phyloP scores from a whole-genome alignment of 2,113 vertebrate genomes.

The Toxotes jaculatrix region DNA sequence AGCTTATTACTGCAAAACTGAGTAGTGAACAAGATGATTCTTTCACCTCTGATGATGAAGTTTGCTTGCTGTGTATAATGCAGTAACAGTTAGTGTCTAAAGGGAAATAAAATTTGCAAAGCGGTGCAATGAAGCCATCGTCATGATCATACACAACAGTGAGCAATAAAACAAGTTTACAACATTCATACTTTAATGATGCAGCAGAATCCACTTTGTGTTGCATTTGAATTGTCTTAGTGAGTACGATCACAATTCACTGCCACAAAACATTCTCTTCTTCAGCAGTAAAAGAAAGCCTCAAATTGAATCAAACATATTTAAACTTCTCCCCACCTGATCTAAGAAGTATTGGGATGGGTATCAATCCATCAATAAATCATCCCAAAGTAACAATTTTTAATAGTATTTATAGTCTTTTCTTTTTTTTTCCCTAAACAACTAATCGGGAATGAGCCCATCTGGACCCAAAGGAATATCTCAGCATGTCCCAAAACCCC shows the following conservation, averaged over 20 bases:
- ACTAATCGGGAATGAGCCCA: conserved; percentile 21
- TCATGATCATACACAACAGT: neutral
- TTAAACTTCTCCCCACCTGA: neutral
- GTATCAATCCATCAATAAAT: neutral
- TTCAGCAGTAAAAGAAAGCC: neutral
- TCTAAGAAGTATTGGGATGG: neutral
- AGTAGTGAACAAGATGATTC: neutral
- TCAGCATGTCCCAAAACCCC: conserved; percentile 6
- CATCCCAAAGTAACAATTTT: too few relatives aligned
- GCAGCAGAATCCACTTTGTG: neutral
- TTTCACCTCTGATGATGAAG: neutral
- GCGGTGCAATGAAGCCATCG: neutral
- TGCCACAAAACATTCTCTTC: neutral
- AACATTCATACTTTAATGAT: neutral
- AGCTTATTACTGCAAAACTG: neutral
- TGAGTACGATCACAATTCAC: neutral
- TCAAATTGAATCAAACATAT: neutral
- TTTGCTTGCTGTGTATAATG: neutral
- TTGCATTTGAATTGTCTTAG: neutral
- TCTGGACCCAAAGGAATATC: neutral
- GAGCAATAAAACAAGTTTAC: neutral
- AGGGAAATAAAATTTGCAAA: conserved; percentile 8
- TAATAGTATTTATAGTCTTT: neutral
- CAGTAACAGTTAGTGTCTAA: neutral
- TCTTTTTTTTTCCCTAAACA: neutral